Evolutionary conservation across 2,113 vertebrate species (phyloP).

Genomic region (Puffinus mauretanicus): DNA sequence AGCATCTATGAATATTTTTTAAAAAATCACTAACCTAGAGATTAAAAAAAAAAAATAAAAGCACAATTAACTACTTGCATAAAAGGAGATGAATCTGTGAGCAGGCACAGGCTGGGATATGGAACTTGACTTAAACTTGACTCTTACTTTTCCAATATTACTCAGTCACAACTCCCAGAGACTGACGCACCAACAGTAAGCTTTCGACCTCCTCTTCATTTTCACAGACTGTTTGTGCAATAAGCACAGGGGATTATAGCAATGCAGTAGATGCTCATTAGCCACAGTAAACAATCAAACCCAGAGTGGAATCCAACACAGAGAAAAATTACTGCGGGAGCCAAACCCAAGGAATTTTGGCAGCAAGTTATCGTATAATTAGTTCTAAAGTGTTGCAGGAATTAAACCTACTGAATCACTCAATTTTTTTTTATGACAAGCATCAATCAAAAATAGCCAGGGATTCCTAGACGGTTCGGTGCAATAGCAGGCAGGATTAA

Average conservation of each 20-base stretch:
- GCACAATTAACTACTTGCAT: not conserved
- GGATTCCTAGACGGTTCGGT: not conserved
- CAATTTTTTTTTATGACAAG: not conserved
- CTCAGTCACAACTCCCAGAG: not conserved
- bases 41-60: not conserved
- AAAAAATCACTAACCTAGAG: not conserved
- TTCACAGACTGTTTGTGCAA: not conserved
- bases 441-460: not conserved
- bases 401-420: not conserved
- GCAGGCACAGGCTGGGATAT: not conserved
- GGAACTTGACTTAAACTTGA: not conserved
- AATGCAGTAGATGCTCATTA: not conserved
- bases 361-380: not conserved
- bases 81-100: not conserved
- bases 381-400: not conserved
- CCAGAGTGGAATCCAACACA: not conserved
- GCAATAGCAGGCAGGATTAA: not conserved
- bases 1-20: not conserved
- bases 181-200: no score
- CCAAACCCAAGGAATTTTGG: not conserved
- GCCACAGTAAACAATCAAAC: not conserved
- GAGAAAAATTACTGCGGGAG: not conserved
- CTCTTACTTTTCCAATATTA: fast-evolving
- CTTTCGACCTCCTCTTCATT: not conserved
- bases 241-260: not conserved